Evolutionary conservation across 2,888 invertebrate species (phyloP).

Genomic region (Prosopocoilus inquinatus): DNA sequence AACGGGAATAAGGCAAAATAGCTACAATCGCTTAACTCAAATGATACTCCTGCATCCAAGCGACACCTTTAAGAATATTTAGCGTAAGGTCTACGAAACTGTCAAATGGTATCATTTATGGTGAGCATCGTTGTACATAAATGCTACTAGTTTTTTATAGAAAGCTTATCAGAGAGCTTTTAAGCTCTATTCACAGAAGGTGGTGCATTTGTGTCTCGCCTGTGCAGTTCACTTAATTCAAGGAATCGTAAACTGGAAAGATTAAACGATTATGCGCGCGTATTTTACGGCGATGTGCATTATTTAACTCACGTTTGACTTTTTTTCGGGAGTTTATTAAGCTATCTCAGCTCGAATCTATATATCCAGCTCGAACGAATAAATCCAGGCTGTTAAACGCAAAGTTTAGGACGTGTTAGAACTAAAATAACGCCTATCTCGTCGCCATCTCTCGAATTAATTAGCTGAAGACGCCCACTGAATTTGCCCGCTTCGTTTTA

Average conservation of each 20-base stretch:
- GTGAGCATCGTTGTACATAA: too few relatives aligned
- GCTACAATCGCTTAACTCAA: too few relatives aligned
- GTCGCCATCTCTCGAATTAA: constrained; percentile 29
- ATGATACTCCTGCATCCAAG: too few relatives aligned
- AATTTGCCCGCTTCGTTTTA: constrained; percentile 24
- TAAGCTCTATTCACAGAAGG: too few relatives aligned
- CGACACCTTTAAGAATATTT: too few relatives aligned
- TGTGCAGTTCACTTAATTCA: too few relatives aligned
- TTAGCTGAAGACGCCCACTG: constrained; percentile 29
- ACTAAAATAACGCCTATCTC: constrained; percentile 26
- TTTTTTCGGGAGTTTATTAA: constrained; percentile 15
- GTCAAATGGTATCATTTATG: too few relatives aligned
- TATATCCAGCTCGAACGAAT: constrained; percentile 19
- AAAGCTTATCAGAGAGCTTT: too few relatives aligned
- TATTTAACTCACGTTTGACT: background rate
- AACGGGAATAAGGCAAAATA: too few relatives aligned
- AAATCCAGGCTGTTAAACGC: constrained; percentile 23
- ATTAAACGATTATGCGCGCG: background rate
- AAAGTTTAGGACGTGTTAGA: constrained; percentile 23
- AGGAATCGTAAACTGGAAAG: background rate
- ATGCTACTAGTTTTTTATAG: too few relatives aligned
- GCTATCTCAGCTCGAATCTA: constrained; percentile 22
- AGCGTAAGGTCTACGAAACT: too few relatives aligned
- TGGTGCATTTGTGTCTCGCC: too few relatives aligned
- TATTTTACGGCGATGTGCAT: background rate